Evolutionary conservation across 2,888 invertebrate species (phyloP), one percentile per base, ranked within the genome.

Genomic region (Corbicula japonica): DNA sequence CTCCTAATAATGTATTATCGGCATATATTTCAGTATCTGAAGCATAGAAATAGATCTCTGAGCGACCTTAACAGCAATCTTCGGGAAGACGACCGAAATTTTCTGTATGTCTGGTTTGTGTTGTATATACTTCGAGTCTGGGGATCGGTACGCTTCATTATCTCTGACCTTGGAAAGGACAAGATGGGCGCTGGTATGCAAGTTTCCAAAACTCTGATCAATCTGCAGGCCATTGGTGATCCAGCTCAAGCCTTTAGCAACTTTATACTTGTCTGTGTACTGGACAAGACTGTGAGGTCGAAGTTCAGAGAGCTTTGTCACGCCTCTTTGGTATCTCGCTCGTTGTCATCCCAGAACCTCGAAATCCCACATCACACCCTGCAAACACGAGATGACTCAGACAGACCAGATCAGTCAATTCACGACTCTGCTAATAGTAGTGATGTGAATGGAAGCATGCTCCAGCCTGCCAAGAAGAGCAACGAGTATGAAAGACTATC

Each of bases 201-300:
- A 1, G 12, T 61, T 10, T 61, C 63, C 44, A n/a, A 58, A 0
- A 52, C 60, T 3, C 54, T 85, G 2, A 21, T 76, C 18, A 61
- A 77, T 44, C 30, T 85, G 32, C 85, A 85, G 34, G 78, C 83
- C 23, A 48, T 75, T 21, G 85, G 85, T 0, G 85, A 83, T 28
- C 79, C 81, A 8, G 66, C 75, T 1, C 85, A 83, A 60, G 83
- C 80, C 0, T 76, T 85, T 44, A 74, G 74, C 21, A 83, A 83
- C 34, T 80, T 62, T 41, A 38, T 83, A n/a, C 56, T 85, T 10
- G 77, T 83, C 41, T 83, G 83, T 60, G 18, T 85, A 5, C 66
- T 79, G 26, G 85, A 85, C 26, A 73, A 44, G 50, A 72, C 79
- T 26, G 75, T 83, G 0, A 46, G 68, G 6, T 0, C 23, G 30